A percentile compares a stretch with the other conserved stretches of the same genome.
Conservation (phyloP, 2,113 vertebrate species). For the Oenanthe oenanthe region DNA sequence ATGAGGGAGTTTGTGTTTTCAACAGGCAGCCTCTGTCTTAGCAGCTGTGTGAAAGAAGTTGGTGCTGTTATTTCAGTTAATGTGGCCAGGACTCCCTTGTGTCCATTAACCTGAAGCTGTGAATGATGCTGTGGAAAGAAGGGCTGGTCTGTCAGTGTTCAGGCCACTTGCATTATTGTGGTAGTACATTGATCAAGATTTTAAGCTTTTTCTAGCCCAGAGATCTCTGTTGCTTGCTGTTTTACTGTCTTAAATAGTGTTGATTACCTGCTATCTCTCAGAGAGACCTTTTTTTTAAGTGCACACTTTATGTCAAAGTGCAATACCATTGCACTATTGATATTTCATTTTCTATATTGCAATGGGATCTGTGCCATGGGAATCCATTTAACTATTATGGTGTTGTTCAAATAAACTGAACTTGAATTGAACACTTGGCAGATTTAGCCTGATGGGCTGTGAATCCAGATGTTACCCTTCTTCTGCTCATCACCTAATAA, state of each 20-base stretch:
- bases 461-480: slow-evolving; percentile 51
- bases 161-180: neutral
- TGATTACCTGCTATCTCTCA: neutral
- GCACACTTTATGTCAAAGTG: neutral
- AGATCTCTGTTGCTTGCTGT: neutral
- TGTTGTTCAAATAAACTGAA: neutral
- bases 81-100: neutral
- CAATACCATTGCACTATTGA: neutral
- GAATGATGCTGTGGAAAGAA: neutral
- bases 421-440: neutral
- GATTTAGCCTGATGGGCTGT: neutral
- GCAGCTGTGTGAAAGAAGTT: neutral
- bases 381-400: neutral
- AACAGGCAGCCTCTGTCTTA: neutral
- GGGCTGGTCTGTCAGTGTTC: neutral
- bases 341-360: neutral
- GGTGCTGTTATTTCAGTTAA: neutral
- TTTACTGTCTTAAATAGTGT: neutral
- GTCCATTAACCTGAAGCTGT: neutral
- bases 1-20: neutral
- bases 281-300: neutral
- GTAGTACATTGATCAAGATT: neutral
- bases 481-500: slow-evolving; percentile 32
- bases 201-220: neutral
- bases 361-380: neutral